phyloP scores from a whole-genome alignment of 2,888 invertebrate genomes.

The Rotaria sp. region DNA sequence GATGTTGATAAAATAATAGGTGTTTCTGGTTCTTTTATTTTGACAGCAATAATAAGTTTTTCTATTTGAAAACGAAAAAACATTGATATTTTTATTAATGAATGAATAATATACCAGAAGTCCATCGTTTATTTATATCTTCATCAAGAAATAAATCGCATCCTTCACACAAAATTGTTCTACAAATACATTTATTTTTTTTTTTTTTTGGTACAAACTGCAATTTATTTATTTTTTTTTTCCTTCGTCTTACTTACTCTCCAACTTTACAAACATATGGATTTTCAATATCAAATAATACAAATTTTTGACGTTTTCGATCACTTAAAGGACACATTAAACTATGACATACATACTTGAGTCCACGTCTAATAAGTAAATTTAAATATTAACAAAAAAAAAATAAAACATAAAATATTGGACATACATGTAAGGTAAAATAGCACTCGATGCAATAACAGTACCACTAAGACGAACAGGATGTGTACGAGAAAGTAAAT shows the following conservation, averaged over 20 bases:
- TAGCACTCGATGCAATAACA: slow-evolving; percentile 1
- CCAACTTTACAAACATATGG: neutral
- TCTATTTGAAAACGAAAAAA: neutral
- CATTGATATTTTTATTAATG: no score
- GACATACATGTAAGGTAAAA: neutral
- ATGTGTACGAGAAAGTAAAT: neutral
- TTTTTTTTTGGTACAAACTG: neutral
- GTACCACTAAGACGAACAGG: slow-evolving; percentile 5
- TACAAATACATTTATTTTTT: neutral
- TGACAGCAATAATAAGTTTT: neutral
- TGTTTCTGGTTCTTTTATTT: slow-evolving; percentile 2
- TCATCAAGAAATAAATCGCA: neutral
- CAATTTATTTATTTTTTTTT: no score
- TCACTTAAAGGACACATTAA: neutral
- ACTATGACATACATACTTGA: slow-evolving; percentile 7
- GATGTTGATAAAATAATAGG: neutral
- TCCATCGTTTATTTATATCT: slow-evolving; percentile 17
- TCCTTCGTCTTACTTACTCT: neutral
- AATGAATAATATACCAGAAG: neutral
- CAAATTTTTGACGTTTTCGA: neutral
- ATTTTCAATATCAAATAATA: neutral
- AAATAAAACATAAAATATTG: neutral
- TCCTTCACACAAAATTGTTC: neutral
- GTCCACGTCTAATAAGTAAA: neutral
- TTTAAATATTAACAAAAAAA: neutral